Base-by-base conservation (phyloP, 2,113 vertebrate genomes). In the Thinocorus orbignyianus region DNA sequence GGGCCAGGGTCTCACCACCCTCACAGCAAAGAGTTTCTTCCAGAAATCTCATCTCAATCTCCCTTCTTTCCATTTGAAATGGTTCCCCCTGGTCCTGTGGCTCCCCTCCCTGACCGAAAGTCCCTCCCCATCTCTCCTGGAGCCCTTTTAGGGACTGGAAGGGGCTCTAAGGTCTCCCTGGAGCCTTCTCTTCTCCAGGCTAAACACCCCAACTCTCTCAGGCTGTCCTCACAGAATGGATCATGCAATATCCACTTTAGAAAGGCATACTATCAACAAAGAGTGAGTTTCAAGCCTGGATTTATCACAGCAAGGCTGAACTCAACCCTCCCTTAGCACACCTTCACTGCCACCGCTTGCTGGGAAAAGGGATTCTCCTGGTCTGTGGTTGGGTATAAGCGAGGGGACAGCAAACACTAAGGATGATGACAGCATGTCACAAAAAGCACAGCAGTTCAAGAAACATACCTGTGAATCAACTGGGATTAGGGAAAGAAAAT, bases 401-500 rank as follows among this genome's bases (percentile, higher is more conserved):
- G 51, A 33, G 35, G 3, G 8, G 68, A 69, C 57, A 31, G 33
- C 16, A 39, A 62, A 66, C 28, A 26, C 0, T 11, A 62, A 3
- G 25, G 46, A 49, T 57, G 39, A 37, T 1, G 25, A 65, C 20
- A n/a, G 55, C 68, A 65, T 0, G 0, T 25, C 68, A 74, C 13
- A 90, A 37, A 87, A 90, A 33, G 0, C 96, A 10, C 0, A 96
- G 81, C 57, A 89, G 84, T 74, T 93, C 81, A 90, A 90, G 92
- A 95, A 93, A 98, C 98, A 79, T 98, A 99, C 99, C 99, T 99
- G 99, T 66, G 99, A 96, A 96, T 99, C 99, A 94, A 98, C 98
- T 98, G 99, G 99, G 97, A 99, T 99, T 97, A 99, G 97, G 10
- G 99, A 99, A 98, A 99, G 99, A 93, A 99, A 98, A 98, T 99